These are phyloP conservation scores for Calcarius lapponicus DNA, from an alignment of 2,797 vertebrate genomes.

Conservation along the genomic window DNA sequence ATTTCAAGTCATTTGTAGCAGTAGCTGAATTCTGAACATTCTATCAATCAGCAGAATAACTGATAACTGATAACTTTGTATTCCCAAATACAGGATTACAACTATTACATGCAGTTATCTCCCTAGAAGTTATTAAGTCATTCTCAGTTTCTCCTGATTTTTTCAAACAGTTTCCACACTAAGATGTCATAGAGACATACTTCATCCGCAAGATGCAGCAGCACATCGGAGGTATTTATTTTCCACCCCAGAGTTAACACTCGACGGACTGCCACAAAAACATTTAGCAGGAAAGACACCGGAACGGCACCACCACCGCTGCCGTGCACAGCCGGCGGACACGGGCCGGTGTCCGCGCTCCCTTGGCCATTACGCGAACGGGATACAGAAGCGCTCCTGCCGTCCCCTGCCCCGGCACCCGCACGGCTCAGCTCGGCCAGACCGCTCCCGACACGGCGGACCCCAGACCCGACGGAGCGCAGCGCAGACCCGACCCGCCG, in stretches of 20 bases:
- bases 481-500: background rate
- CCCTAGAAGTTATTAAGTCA: background rate
- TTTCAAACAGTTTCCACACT: background rate
- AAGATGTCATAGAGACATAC: background rate
- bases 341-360: background rate
- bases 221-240: background rate
- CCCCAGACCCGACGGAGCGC: background rate
- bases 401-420: fast-evolving
- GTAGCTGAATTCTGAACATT: background rate
- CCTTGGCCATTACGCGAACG: background rate
- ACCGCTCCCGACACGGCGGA: background rate
- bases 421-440: background rate
- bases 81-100: background rate
- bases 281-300: fast-evolving
- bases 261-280: background rate
- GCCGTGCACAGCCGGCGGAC: background rate
- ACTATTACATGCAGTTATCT: background rate
- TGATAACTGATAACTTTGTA: background rate
- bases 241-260: background rate
- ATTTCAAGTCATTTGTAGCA: background rate
- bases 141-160: background rate
- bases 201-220: background rate
- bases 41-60: background rate
- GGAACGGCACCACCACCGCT: background rate
- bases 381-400: fast-evolving